These are phyloP conservation scores for Dasyprocta punctata DNA, from an alignment of 2,113 vertebrate genomes.

Conservation along the genomic window DNA sequence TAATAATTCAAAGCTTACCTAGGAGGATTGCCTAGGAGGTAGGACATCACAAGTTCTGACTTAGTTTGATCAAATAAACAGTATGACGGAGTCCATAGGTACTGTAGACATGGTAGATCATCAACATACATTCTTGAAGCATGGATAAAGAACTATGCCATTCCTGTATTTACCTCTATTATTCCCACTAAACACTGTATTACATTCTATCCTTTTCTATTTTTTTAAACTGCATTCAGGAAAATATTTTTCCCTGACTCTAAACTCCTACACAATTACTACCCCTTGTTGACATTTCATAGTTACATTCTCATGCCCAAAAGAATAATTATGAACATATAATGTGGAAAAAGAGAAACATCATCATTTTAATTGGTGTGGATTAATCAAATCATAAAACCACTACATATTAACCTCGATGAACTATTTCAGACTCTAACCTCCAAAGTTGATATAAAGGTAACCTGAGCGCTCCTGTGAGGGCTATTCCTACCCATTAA, in stretches of 20 bases:
- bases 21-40: neutral
- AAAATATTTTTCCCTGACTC: conserved; percentile 70
- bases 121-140: neutral
- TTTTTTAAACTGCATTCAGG: conserved; percentile 16
- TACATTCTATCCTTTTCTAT: neutral
- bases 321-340: conserved; percentile 74
- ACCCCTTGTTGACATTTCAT: conserved; percentile 68
- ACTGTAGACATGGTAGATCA: neutral
- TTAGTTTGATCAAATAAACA: neutral
- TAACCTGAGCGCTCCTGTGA: conserved; percentile 84
- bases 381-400: conserved; percentile 81
- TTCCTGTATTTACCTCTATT: neutral
- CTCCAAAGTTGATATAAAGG: conserved; percentile 87
- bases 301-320: conserved; percentile 55
- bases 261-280: conserved; percentile 74
- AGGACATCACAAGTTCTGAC: neutral
- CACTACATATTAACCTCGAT: conserved; percentile 80
- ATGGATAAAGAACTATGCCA: neutral
- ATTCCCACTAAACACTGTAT: neutral
- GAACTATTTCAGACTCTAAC: conserved; percentile 86
- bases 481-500: conserved; percentile 88
- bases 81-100: neutral
- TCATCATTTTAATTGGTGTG: conserved; percentile 77
- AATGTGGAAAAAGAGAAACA: conserved; percentile 77
- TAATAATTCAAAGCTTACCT: neutral